Evolutionary conservation across 2,888 invertebrate species (phyloP), one percentile per base, ranked within the genome.

Genomic region (Andrena chrysosceles): DNA sequence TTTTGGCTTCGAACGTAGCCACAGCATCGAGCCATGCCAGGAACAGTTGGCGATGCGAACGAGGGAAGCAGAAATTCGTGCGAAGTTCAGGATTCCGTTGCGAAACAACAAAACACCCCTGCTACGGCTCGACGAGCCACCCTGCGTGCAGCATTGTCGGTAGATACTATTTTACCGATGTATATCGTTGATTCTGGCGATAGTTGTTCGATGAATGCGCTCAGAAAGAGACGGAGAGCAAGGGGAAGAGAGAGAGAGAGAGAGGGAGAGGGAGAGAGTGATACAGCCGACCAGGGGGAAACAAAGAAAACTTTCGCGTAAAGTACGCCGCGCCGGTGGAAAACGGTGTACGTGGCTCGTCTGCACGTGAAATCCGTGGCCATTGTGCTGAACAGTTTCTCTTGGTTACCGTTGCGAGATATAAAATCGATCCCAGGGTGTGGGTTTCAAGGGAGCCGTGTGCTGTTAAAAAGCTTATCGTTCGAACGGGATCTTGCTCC

Each of bases 301-400:
- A 68, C 68, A 75, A 75, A 60, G 74, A 49, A 60, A 68, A 75
- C 33, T 75, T 75, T 60, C 33, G 48, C 33, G 26, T 35, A 68
- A 60, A 60, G 23, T 60, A 23, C 54, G 20, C 52, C 54, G 54
- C 26, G 20, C 52, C 54, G 13, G 23, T 23, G 54, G 56, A 56
- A 56, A 56, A 56, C 23, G 26, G 4, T 10, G 29, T 7, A 23
- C 54, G 29, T 10, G 29, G 54, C 66, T 67, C 66, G 49, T 59
- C 31, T 23, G 23, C 16, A 42, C 66, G 59, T 48, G 68, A 68
- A 68, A 74, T 74, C 67, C 59, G 33, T 49, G 29, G 59, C 63
- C 73, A 73, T 73, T 73, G 66, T 73, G 73, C 54, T 10, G 35
- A 26, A 48, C n/a, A 20, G 66, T 33, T 23, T 74, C 48, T 31